A percentile compares a stretch with the other conserved stretches of the same genome.
These are phyloP conservation scores for Epizoanthus scotinus DNA, from an alignment of 92 coral and sea anemone species.

Conservation along the genomic window DNA sequence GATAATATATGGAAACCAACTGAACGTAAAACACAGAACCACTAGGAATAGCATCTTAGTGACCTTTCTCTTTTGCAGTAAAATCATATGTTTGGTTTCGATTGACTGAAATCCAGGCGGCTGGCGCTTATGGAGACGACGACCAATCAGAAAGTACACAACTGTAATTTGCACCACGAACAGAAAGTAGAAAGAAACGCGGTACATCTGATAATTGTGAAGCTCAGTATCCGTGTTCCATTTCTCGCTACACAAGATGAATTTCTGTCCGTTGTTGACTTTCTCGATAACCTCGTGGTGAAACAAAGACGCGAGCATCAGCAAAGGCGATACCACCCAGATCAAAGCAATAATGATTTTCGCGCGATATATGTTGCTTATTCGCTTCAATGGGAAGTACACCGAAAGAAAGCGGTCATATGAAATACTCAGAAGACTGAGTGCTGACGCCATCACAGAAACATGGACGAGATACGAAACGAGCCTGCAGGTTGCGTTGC, in stretches of 20 bases:
- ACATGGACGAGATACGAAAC: conserved; percentile 69
- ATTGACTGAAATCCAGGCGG: conserved; percentile 75
- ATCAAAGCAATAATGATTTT: conserved; percentile 56
- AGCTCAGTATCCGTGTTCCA: conserved; percentile 52
- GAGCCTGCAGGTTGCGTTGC: conserved; percentile 58
- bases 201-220: conserved; percentile 73
- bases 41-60: conserved; percentile 78
- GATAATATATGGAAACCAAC: conserved; percentile 77
- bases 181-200: conserved; percentile 68
- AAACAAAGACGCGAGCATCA: conserved; percentile 68
- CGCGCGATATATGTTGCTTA: conserved; percentile 56
- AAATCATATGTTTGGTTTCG: conserved; percentile 55
- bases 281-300: conserved; percentile 56
- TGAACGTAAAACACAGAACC: conserved; percentile 65
- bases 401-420: conserved; percentile 75
- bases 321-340: conserved; percentile 76
- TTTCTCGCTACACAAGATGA: conserved; percentile 60
- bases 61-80: conserved; percentile 64
- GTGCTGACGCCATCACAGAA: conserved; percentile 84
- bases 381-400: conserved; percentile 67
- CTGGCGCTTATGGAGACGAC: conserved; percentile 63
- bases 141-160: conserved; percentile 68
- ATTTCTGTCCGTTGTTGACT: conserved; percentile 35
- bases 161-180: conserved; percentile 72
- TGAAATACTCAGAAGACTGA: conserved; percentile 72